A percentile compares a stretch with the other conserved stretches of the same genome.
Evolutionary conservation across 2,113 vertebrate genomes (phyloP).

Genomic region (Ibidorhyncha struthersii): DNA sequence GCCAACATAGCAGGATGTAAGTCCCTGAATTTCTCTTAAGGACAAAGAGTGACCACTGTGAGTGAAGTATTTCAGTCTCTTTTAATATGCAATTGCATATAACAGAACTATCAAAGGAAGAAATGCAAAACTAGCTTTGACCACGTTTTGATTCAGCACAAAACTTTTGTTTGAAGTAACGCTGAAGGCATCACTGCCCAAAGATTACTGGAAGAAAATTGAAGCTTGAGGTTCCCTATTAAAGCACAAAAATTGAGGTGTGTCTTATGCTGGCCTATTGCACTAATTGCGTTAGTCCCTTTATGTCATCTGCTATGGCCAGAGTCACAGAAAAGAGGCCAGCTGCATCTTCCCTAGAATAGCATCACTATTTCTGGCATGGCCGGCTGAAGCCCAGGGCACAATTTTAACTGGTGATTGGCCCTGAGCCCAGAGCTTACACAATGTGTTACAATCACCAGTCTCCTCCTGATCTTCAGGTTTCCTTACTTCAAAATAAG

Average conservation of each 20-base stretch:
- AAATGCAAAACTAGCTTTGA: neutral
- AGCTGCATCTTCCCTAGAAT: slow-evolving; percentile 39
- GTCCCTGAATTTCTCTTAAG: neutral
- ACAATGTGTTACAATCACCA: neutral
- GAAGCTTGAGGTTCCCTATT: neutral
- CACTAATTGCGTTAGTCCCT: neutral
- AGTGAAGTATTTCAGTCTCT: neutral
- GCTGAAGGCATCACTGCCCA: neutral
- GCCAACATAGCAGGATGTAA: neutral
- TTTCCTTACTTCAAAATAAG: neutral
- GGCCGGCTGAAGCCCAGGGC: neutral
- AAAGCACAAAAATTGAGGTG: neutral
- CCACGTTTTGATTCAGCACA: neutral
- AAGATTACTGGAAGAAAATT: neutral
- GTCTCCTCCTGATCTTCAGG: neutral
- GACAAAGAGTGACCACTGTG: neutral
- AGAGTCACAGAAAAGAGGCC: neutral
- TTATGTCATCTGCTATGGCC: neutral
- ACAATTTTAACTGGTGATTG: slow-evolving; percentile 1
- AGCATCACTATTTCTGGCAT: slow-evolving; percentile 33
- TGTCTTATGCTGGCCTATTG: neutral
- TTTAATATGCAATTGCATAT: accelerated
- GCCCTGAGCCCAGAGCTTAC: neutral
- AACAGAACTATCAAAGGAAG: neutral
- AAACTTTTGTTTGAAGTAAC: neutral